Conservation (phyloP, 2,113 vertebrate species). For the Mobula birostris region DNA sequence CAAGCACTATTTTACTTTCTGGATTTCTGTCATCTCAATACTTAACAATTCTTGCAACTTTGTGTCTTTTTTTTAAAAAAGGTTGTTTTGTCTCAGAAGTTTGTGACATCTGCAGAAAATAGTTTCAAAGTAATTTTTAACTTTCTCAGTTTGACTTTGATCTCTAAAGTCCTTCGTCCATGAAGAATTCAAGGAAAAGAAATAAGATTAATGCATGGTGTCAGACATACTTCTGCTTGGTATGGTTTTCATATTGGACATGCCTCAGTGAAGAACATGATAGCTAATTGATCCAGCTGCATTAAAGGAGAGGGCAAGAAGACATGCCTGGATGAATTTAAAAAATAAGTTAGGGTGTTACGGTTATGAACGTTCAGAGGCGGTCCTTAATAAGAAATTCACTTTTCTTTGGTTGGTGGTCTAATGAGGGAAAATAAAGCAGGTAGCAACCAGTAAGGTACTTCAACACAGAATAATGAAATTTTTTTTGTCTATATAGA, state of each 20-base stretch:
- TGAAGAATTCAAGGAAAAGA: slow-evolving; percentile 24
- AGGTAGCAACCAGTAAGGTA: not conserved
- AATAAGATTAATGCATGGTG: slow-evolving; percentile 31
- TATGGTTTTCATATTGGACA: slow-evolving; percentile 35
- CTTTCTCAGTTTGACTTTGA: slow-evolving; percentile 28
- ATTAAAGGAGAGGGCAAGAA: slow-evolving; percentile 11
- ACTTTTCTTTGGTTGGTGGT: not conserved
- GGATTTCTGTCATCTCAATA: not conserved
- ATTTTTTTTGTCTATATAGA: not conserved
- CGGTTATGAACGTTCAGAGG: not conserved
- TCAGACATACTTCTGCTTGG: slow-evolving; percentile 31
- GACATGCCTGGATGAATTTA: not conserved
- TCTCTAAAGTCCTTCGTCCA: not conserved
- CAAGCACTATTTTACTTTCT: not conserved
- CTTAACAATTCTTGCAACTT: not conserved
- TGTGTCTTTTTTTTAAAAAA: not conserved
- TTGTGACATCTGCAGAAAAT: not conserved
- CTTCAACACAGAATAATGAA: not conserved
- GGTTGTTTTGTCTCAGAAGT: not conserved
- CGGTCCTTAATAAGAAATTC: not conserved
- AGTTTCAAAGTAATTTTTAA: slow-evolving; percentile 15
- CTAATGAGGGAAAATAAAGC: not conserved
- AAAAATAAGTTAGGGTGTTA: not conserved
- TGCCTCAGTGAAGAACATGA: slow-evolving; percentile 21
- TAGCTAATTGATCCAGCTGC: slow-evolving; percentile 26